phyloP scores from a whole-genome alignment of 2,113 vertebrate species.

The Takifugu bimaculatus region DNA sequence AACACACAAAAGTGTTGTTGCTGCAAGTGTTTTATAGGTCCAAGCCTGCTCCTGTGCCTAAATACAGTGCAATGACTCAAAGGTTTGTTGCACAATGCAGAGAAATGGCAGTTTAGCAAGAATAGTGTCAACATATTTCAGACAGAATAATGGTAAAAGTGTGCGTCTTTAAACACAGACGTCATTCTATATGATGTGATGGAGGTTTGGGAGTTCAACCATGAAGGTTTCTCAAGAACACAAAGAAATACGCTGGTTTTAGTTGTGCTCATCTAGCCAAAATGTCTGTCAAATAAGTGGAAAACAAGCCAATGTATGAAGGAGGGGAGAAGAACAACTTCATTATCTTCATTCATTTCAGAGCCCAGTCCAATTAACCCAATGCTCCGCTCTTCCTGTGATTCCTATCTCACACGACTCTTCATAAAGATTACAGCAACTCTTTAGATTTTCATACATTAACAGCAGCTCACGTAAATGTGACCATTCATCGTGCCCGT shows the following conservation, averaged over 20 bases:
- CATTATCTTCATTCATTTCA: conserved; percentile 32
- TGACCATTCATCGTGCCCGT: no score
- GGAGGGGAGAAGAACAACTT: conserved; percentile 35
- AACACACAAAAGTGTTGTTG: not conserved
- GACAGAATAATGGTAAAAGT: no score
- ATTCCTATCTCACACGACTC: not conserved
- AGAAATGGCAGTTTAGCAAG: conserved; percentile 1
- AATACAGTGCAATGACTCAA: conserved; percentile 53
- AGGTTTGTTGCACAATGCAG: conserved; percentile 37
- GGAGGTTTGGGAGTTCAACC: not conserved
- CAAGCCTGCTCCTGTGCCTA: conserved; percentile 26
- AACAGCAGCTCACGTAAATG: no score
- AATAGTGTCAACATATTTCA: no score
- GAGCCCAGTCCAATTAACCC: conserved; percentile 55
- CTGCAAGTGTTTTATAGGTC: conserved; percentile 31
- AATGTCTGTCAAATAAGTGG: no score
- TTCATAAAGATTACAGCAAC: no score
- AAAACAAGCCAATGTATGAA: not conserved
- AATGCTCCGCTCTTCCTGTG: conserved; percentile 20
- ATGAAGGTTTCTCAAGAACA: not conserved
- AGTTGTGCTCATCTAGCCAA: no score
- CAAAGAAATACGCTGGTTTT: not conserved
- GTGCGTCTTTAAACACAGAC: no score
- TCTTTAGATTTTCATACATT: no score
- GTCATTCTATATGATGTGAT: no score